Percentiles rank a stretch among this genome's conserved stretches.
These are phyloP conservation scores for Electrona antarctica DNA, from an alignment of 2,113 vertebrate genomes.

Conservation along the genomic window DNA sequence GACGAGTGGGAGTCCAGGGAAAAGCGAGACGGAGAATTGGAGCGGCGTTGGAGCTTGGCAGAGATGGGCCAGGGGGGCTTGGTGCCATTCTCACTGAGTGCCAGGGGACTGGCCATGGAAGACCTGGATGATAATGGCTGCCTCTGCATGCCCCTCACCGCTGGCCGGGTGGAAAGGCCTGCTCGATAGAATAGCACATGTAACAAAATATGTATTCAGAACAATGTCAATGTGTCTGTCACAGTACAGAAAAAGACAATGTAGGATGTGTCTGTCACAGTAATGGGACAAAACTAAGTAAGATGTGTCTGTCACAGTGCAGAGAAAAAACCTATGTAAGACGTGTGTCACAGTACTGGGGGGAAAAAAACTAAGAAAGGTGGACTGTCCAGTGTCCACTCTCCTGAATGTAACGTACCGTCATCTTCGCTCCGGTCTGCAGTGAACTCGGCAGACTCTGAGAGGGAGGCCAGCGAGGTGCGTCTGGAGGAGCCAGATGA, in stretches of 20 bases:
- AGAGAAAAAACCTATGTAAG: no score
- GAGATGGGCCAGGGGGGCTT: slow-evolving; percentile 92
- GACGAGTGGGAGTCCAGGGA: slow-evolving; percentile 91
- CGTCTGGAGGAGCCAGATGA: slow-evolving; percentile 94
- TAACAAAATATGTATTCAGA: background rate
- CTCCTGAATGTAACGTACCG: slow-evolving; percentile 75
- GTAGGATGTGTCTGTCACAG: no score
- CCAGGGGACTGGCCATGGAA: slow-evolving; percentile 93
- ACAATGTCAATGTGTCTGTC: slow-evolving; percentile 1
- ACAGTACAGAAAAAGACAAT: background rate
- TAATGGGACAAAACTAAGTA: no score
- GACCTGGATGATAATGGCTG: slow-evolving; percentile 92
- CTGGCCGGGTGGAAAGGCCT: slow-evolving; percentile 90
- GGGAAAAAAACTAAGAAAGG: slow-evolving; percentile 26
- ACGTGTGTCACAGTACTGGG: no score
- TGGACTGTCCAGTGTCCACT: background rate
- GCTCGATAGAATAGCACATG: slow-evolving; percentile 56
- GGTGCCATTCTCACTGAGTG: slow-evolving; percentile 87
- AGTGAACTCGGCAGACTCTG: slow-evolving; percentile 91
- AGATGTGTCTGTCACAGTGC: no score
- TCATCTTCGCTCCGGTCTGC: slow-evolving; percentile 97
- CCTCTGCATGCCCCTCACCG: slow-evolving; percentile 93
- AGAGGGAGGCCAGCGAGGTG: slow-evolving; percentile 92
- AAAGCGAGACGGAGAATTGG: slow-evolving; percentile 92
- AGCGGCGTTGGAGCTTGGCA: slow-evolving; percentile 91